phyloP scores from a whole-genome alignment of 2,888 invertebrate genomes.

The Reticulitermes lucifugus region DNA sequence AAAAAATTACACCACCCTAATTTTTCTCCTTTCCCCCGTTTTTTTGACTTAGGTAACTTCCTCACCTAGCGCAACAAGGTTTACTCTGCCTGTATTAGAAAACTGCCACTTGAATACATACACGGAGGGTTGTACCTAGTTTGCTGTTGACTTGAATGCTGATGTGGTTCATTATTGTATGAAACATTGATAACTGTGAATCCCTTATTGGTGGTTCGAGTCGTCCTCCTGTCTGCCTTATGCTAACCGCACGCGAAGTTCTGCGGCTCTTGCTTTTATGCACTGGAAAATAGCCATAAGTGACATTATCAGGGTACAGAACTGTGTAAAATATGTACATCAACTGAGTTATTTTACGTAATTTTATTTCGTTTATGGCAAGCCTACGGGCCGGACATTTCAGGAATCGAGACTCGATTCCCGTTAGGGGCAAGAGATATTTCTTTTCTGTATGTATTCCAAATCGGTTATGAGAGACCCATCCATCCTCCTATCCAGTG shows the following conservation, averaged over 20 bases:
- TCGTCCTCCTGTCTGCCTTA: slow-evolving; percentile 6
- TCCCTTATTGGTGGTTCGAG: slow-evolving; percentile 11
- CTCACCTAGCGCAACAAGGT: background rate
- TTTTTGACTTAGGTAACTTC: background rate
- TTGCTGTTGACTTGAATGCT: slow-evolving; percentile 38
- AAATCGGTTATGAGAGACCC: too few species aligned
- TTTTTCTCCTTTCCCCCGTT: background rate
- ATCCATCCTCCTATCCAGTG: too few species aligned
- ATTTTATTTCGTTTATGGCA: too few species aligned
- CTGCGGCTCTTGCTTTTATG: background rate
- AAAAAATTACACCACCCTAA: background rate
- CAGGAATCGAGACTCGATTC: too few species aligned
- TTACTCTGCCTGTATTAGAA: background rate
- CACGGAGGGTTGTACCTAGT: background rate
- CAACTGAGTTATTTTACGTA: too few species aligned
- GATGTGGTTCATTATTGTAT: slow-evolving; percentile 38
- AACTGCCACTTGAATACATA: slow-evolving; percentile 19
- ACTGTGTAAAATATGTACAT: too few species aligned
- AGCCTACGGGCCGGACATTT: too few species aligned
- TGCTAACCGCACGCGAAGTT: slow-evolving; percentile 25
- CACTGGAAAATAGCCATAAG: background rate
- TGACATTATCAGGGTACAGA: background rate
- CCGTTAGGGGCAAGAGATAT: too few species aligned
- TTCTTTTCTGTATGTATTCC: too few species aligned
- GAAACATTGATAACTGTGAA: slow-evolving; percentile 30